Evolutionary conservation across 2,888 invertebrate species (phyloP).

Genomic region (Halocaridina rubra): DNA sequence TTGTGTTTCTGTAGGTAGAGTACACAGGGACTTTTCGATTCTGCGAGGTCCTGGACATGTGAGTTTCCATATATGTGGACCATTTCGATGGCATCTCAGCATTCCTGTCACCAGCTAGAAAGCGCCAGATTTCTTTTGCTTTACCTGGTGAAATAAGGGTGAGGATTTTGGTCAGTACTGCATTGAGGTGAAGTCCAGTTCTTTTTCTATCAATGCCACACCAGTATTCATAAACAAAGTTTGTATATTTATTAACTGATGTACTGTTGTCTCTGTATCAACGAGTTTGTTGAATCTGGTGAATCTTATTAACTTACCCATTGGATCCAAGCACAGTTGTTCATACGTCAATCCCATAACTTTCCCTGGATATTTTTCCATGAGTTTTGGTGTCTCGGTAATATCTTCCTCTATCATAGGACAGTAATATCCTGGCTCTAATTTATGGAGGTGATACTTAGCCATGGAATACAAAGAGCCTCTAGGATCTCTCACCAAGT

Average conservation of each 20-base stretch:
- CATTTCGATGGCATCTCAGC: not conserved
- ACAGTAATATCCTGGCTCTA: not conserved
- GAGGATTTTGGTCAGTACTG: no score
- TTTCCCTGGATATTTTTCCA: not conserved
- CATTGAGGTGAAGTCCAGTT: no score
- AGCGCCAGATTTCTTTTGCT: not conserved
- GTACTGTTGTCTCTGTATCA: no score
- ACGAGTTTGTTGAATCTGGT: no score
- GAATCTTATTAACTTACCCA: not conserved
- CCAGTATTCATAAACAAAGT: no score
- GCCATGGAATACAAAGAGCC: slow-evolving; percentile 8
- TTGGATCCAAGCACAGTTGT: not conserved
- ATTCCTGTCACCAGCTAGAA: not conserved
- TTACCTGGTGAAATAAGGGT: not conserved
- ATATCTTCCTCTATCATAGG: not conserved
- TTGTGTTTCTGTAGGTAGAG: not conserved
- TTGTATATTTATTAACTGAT: no score
- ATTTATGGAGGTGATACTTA: not conserved
- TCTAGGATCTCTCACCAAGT: slow-evolving; percentile 3
- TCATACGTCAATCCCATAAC: not conserved
- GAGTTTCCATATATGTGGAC: not conserved
- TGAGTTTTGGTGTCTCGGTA: not conserved
- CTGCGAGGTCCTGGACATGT: not conserved
- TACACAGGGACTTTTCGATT: not conserved
- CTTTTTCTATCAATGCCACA: no score